These are phyloP conservation scores for Aphelenchoides fujianensis DNA, from an alignment of 1,140 invertebrate species.

Conservation along the genomic window DNA sequence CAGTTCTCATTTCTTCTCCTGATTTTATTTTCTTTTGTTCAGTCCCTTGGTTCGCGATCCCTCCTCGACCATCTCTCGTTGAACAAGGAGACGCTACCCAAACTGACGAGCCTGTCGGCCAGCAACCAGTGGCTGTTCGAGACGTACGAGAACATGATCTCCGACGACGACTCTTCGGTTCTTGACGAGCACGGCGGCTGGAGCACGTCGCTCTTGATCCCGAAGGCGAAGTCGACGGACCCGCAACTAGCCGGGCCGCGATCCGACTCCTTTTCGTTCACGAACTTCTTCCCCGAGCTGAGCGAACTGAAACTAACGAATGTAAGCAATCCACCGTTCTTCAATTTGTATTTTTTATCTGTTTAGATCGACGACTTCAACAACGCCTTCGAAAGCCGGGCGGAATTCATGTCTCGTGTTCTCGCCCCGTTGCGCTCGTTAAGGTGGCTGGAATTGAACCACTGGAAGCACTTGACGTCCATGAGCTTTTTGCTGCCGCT, in stretches of 20 bases:
- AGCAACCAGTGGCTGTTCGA: conserved; percentile 14
- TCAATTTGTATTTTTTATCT: background rate
- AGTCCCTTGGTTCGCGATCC: background rate
- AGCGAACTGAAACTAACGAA: background rate
- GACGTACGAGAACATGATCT: background rate
- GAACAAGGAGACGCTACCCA: conserved; percentile 5
- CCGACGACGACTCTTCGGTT: background rate
- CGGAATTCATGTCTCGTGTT: conserved; percentile 59
- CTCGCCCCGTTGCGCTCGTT: conserved; percentile 69
- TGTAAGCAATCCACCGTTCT: background rate
- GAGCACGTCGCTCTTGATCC: too few species aligned
- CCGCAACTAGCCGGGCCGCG: too few species aligned
- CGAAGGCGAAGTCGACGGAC: too few species aligned
- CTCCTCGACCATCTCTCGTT: background rate
- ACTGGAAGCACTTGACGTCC: conserved; percentile 64
- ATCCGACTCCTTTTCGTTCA: background rate
- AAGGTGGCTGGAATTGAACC: conserved; percentile 76
- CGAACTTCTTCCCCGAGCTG: background rate
- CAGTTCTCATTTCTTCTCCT: background rate
- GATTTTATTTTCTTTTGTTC: conserved; percentile 1
- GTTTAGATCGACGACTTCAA: conserved; percentile 7
- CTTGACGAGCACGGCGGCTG: too few species aligned
- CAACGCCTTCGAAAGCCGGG: conserved; percentile 1
- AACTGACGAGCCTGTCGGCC: background rate
- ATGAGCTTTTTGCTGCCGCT: conserved; percentile 29